Evolutionary conservation across 1,140 invertebrate genomes (phyloP).

Genomic region (Drepana arcuata): DNA sequence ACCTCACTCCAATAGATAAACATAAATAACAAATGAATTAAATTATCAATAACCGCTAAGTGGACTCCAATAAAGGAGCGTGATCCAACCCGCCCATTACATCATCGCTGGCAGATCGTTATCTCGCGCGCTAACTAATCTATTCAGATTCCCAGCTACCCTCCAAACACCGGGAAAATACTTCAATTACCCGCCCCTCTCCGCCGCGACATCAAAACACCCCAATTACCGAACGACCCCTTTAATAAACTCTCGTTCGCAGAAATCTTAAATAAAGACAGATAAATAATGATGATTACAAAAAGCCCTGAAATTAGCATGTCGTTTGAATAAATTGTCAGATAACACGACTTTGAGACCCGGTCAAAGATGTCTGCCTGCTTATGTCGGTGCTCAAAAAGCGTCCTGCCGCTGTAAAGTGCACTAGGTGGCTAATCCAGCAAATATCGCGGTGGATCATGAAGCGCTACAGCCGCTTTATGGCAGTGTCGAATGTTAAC

Average conservation of each 20-base stretch:
- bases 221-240: slow-evolving; percentile 58
- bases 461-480: slow-evolving; percentile 29
- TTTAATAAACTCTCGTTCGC: slow-evolving; percentile 57
- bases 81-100: slow-evolving; percentile 23
- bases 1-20: too few relatives aligned
- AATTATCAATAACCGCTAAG: slow-evolving; percentile 20
- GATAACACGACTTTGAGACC: slow-evolving; percentile 47
- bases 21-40: slow-evolving; percentile 14
- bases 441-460: neutral
- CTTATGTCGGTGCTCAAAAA: slow-evolving; percentile 2
- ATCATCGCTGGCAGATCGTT: slow-evolving; percentile 30
- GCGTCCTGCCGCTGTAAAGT: slow-evolving; percentile 23
- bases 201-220: slow-evolving; percentile 46
- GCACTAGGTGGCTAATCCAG: slow-evolving; percentile 6
- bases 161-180: slow-evolving; percentile 54
- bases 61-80: slow-evolving; percentile 29
- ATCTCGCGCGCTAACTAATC: slow-evolving; percentile 50
- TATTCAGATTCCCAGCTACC: slow-evolving; percentile 47
- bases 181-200: slow-evolving; percentile 45
- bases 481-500: slow-evolving; percentile 29
- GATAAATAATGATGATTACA: slow-evolving; percentile 39
- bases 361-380: slow-evolving; percentile 24
- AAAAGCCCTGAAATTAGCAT: slow-evolving; percentile 58
- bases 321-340: slow-evolving; percentile 60
- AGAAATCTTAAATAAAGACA: slow-evolving; percentile 61